Percentiles rank a stretch among this genome's conserved stretches.
phyloP scores from a whole-genome alignment of 2,888 invertebrate species.

The Hyles lineata region DNA sequence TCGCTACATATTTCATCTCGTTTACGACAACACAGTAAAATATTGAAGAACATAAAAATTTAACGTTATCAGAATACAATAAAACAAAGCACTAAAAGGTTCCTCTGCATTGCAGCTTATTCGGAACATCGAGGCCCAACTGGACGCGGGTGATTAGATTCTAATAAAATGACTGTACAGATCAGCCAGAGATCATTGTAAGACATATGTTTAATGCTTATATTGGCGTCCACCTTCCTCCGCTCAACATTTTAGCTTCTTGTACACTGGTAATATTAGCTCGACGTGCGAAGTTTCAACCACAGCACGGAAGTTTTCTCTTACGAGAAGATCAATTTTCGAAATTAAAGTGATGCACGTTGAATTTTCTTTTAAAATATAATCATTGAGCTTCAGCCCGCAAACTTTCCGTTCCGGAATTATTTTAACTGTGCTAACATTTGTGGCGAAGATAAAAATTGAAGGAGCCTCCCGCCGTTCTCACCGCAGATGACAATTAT shows the following conservation, averaged over 20 bases:
- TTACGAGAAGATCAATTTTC: background rate
- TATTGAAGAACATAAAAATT: conserved; percentile 7
- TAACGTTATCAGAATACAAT: conserved; percentile 4
- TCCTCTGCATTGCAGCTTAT: conserved; percentile 57
- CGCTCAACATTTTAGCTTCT: conserved; percentile 35
- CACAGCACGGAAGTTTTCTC: background rate
- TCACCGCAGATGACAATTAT: conserved; percentile 52
- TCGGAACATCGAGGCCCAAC: conserved; percentile 38
- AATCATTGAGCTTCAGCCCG: conserved; percentile 14
- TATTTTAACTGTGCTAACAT: conserved; percentile 34
- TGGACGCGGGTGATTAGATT: conserved; percentile 51
- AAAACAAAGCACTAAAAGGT: background rate
- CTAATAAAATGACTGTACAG: conserved; percentile 51
- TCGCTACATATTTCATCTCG: conserved; percentile 37
- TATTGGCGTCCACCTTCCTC: conserved; percentile 47
- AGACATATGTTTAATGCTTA: conserved; percentile 55
- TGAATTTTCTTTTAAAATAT: conserved; percentile 1
- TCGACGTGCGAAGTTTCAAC: background rate
- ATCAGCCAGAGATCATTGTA: conserved; percentile 53
- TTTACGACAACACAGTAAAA: conserved; percentile 33
- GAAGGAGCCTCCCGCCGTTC: conserved; percentile 37
- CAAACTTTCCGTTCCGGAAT: conserved; percentile 29
- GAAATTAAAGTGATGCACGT: conserved; percentile 13
- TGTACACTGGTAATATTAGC: background rate
- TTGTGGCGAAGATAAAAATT: conserved; percentile 43